Evolutionary conservation across 64 coral and sea anemone genomes (phyloP), one percentile per base, ranked within the genome.

Genomic region (Acropora yongei): DNA sequence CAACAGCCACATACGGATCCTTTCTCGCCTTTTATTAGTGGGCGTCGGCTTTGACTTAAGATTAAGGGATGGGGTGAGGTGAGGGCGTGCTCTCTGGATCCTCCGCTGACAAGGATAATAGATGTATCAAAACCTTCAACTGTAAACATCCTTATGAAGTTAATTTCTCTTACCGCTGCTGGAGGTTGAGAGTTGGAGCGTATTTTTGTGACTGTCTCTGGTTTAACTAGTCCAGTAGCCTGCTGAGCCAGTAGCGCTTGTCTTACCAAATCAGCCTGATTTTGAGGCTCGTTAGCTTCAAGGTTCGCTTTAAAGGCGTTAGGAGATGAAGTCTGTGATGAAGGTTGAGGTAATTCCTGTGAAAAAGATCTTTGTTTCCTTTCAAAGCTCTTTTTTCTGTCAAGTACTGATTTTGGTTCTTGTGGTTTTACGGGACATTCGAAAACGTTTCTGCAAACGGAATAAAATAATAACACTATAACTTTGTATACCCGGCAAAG

Each of bases 221-320:
- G 63, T 87, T 87, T 72, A 45, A 87, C 65, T 17, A 67, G 44
- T 73, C 79, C 79, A 17, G 41, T 46, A 78, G 17, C 82, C 63
- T 71, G 61, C 3, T 85, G 82, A 72, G 65, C 82, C 44, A 44
- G 60, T 10, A 85, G 7, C 47, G 82, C 82, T 45, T 48, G 61
- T 71, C 44, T 85, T 19, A 85, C 82, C 17, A 85, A 65, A 71
- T 85, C 82, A 30, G 82, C 82, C 41, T 85, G 82, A 16, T 85
- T 85, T 85, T 48, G 82, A 85, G 82, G 82, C 44, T 84, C 81
- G 60, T 20, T 85, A 39, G 43, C 57, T 88, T 58, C 77, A 0
- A 51, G 85, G 51, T 58, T 60, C 6, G 13, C 11, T 14, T 2
- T 13, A 44, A 47, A 40, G 8, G 39, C 49, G 76, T 76, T 78